Base-by-base conservation (phyloP, 92 coral and sea anemone species). In the Phymanthus crucifer region DNA sequence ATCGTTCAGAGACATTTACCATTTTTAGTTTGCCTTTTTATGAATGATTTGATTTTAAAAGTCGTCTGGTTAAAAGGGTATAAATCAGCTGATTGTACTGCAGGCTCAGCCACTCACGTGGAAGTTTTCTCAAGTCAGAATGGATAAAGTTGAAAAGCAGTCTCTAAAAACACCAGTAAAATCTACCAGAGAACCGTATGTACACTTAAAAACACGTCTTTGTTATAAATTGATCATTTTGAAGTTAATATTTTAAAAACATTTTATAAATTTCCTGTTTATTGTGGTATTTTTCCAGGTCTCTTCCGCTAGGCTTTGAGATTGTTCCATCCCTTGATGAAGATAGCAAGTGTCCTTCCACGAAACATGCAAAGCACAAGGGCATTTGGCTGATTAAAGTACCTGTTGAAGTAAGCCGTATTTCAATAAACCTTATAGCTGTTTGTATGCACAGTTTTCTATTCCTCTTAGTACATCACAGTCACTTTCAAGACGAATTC, bases 381-480 rank as follows among this genome's bases (percentile, higher is more conserved):
- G 78, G 72, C 7, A 48, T 80, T 31, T 80, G 84, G 84, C 27
- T 80, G 40, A 70, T 80, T 19, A 80, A 80, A 71, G 78, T 80
- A 7, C 84, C 84, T 32, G 67, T 18, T n/a, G 64, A 80, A 48
- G 84, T 80, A 71, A 80, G 84, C 31, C 68, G 10, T 4, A 61
- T 11, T 6, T 27, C 29, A 26, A 4, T 3, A 24, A 27, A 61
- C 68, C 8, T 54, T 21, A n/a, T n/a, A n/a, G n/a, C 23, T 14
- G 58, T 54, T 54, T 3, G 64, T 23, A 4, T 38, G 0, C 40
- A 37, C 40, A n/a, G n/a, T n/a, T n/a, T n/a, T n/a, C n/a, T n/a
- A 4, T 38, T 38, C 43, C 43, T 38, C 43, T 10, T 38, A 0
- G 43, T 10, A 38, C 43, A 38, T 38, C n/a, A n/a, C n/a, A n/a